These are phyloP conservation scores for Villa cingulata DNA, from an alignment of 2,888 invertebrate species.

Conservation along the genomic window DNA sequence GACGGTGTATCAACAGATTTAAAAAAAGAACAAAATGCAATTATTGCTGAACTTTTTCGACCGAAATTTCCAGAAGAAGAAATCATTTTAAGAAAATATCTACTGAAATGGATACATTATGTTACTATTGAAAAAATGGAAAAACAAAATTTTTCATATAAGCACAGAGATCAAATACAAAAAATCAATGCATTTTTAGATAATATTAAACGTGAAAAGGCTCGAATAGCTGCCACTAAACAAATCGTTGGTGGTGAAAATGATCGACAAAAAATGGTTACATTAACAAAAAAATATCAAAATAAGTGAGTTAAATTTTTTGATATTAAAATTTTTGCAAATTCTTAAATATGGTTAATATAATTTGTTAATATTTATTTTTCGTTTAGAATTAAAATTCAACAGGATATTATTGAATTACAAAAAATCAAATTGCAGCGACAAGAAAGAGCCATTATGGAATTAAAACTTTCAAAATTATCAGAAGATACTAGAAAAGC, in stretches of 20 bases:
- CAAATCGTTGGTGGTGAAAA: neutral
- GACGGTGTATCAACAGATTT: constrained; percentile 10
- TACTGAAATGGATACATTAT: constrained; percentile 32
- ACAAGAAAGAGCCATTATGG: constrained; percentile 58
- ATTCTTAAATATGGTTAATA: too few species aligned
- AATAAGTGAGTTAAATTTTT: constrained; percentile 25
- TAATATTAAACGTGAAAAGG: constrained; percentile 30
- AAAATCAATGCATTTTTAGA: constrained; percentile 33
- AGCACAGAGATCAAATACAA: constrained; percentile 24
- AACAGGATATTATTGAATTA: constrained; percentile 56
- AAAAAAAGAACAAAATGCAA: constrained; percentile 25
- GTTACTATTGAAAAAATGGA: constrained; percentile 31
- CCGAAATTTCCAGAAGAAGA: constrained; percentile 10
- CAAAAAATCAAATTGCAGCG: constrained; percentile 57
- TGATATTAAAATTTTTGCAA: too few species aligned
- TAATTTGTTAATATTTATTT: neutral
- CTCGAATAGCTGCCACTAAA: constrained; percentile 12
- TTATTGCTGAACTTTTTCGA: constrained; percentile 26
- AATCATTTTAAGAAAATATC: constrained; percentile 24
- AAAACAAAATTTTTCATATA: constrained; percentile 21
- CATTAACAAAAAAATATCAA: constrained; percentile 28
- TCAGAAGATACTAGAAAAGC: constrained; percentile 49
- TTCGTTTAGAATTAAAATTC: constrained; percentile 46
- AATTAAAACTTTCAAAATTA: constrained; percentile 55
- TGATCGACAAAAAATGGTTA: neutral